Base-by-base conservation (phyloP, 2,113 vertebrate species). In the Colistium nudipinnis region DNA sequence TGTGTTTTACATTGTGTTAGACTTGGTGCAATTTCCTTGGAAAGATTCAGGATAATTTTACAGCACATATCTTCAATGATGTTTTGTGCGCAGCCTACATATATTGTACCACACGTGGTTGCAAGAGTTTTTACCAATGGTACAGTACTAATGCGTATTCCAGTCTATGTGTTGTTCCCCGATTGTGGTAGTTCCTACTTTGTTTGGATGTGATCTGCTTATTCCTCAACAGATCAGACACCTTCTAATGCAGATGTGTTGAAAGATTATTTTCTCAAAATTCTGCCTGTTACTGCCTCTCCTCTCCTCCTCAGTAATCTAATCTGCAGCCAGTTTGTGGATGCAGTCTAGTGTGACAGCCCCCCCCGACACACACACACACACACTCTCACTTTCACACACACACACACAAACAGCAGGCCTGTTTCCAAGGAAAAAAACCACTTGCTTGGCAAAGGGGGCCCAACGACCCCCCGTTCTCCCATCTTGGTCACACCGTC, bases 251-350 rank as follows among this genome's bases (percentile, higher is more conserved):
- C 84, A 85, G 83, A 87, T 64, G 82, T 91, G 87, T 81, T 79
- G 74, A 91, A 80, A 83, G 74, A 80, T 77, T 56, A 56, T 41
- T 56, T 52, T 72, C 64, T 74, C 71, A 11, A 1, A 30, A 13
- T 11, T 44, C 54, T 30, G 1, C 33, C 35, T 27, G 14, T 24
- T 28, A 4, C 31, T 20, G n/a, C 16, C 44, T 53, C 55, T 61
- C 55, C 61, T 81, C 61, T 72, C 77, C 80, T 85, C 77, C 71
- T 90, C 78, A 88, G 88, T 92, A 93, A 93, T 93, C 92, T 91
- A 93, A 93, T 93, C 93, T 93, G 86, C 83, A 88, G 86, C 85
- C 90, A 88, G 91, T 91, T 90, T 92, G 91, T 89, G 89, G 91
- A 92, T 88, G 89, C 91, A 92, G 90, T 91, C 89, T 91, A 88